Base-by-base conservation (phyloP, 2,113 vertebrate genomes). In the Gymnorhina tibicen region DNA sequence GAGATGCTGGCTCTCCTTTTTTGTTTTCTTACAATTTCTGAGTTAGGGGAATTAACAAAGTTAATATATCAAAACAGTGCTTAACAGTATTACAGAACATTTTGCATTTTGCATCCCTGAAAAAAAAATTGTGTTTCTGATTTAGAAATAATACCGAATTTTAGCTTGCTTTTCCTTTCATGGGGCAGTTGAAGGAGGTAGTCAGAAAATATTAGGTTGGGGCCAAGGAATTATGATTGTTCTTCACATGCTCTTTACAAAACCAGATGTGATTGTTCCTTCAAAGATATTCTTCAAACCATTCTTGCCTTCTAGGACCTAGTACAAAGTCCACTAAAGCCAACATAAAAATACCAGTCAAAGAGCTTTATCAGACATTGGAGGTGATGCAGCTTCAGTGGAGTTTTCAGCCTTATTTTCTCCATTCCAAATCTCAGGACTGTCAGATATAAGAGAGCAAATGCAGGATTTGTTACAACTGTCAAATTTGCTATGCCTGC, bases 321-420 rank as follows among this genome's bases (percentile, higher is more conserved):
- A 73, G 30, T 70, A 50, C 10, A 91, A 87, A 86, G 19, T 52
- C 56, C 60, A 53, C 50, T 58, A 74, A 94, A 93, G 47, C 56
- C 24, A 62, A 35, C 10, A 60, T 14, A 75, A 74, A 82, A 84
- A 28, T 42, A 21, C 3, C 16, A 68, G 11, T 82, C 60, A 52
- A 39, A 67, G 56, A 91, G 22, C 46, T 87, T 92, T 80, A 39
- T 67, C 44, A 74, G 30, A 70, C 11, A 6, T 16, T 52, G 50
- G 30, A 78, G 17, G 26, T 83, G 26, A 55, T 46, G 15, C 76
- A 63, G 15, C 62, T 96, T 89, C 75, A 70, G 59, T 83, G 81
- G 55, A 79, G 33, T 15, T 58, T 80, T 93, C 63, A 93, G 93
- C 95, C 93, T 95, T 93, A 91, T 90, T 91, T 85, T 93, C 33